These are phyloP conservation scores for Zaprionus ghesquierei DNA, from an alignment of 1,140 invertebrate species.

Conservation along the genomic window DNA sequence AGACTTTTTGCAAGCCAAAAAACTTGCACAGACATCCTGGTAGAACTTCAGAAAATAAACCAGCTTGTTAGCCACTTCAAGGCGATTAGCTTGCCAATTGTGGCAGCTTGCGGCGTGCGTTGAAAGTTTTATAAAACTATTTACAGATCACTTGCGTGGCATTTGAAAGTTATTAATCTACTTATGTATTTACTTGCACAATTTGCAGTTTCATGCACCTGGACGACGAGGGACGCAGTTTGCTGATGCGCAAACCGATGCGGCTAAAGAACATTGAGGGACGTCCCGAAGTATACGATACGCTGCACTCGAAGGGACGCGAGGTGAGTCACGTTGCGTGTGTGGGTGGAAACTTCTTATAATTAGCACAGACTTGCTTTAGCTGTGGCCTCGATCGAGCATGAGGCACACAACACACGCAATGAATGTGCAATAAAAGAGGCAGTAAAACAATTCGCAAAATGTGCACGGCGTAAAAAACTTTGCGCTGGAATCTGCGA, in stretches of 20 bases:
- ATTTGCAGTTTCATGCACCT: constrained; percentile 75
- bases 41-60: neutral
- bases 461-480: constrained; percentile 50
- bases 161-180: neutral
- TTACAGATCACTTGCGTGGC: neutral
- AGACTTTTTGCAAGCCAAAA: neutral
- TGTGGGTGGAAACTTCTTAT: constrained; percentile 8
- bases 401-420: constrained; percentile 18
- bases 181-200: neutral
- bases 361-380: constrained; percentile 46
- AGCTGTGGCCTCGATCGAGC: neutral
- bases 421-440: constrained; percentile 62
- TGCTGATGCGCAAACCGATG: constrained; percentile 84
- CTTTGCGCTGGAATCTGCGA: constrained; percentile 33
- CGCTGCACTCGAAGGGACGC: constrained; percentile 84
- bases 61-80: neutral
- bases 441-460: constrained; percentile 70
- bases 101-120: neutral
- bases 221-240: constrained; percentile 74
- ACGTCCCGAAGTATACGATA: constrained; percentile 86
- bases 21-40: neutral
- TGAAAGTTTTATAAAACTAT: neutral
- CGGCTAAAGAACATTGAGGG: constrained; percentile 85
- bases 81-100: neutral
- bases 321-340: constrained; percentile 83